Evolutionary conservation across 2,888 invertebrate species (phyloP).

Genomic region (Abrostola triplasia): DNA sequence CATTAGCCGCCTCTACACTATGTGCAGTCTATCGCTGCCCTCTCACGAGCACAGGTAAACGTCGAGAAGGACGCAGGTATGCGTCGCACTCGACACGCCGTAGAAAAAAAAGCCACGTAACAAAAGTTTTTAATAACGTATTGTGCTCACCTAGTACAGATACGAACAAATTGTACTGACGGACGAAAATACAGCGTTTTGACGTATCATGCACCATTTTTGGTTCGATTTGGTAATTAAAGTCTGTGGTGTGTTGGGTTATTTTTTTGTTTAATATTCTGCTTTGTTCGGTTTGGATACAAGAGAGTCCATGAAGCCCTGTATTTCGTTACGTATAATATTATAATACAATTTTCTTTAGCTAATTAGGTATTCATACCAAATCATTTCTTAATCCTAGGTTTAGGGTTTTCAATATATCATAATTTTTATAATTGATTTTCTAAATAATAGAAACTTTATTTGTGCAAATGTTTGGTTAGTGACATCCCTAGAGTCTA

Average conservation of each 20-base stretch:
- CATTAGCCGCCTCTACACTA: constrained; percentile 60
- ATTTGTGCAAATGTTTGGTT: not conserved
- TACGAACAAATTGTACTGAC: constrained; percentile 60
- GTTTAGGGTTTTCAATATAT: not conserved
- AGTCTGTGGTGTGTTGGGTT: constrained; percentile 42
- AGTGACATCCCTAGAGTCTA: constrained; percentile 34
- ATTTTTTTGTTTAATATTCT: constrained; percentile 26
- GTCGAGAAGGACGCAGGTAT: constrained; percentile 81
- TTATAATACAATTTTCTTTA: not conserved
- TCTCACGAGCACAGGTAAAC: constrained; percentile 81
- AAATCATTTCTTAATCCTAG: too few species aligned
- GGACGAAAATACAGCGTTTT: constrained; percentile 42
- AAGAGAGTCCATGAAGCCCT: not conserved
- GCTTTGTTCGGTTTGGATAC: constrained; percentile 12
- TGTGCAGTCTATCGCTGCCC: constrained; percentile 65
- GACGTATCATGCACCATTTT: constrained; percentile 51
- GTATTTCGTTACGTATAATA: constrained; percentile 1
- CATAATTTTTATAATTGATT: too few species aligned
- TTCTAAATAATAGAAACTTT: not conserved
- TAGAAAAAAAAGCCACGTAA: constrained; percentile 77
- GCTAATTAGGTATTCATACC: too few species aligned
- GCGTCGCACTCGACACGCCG: constrained; percentile 66
- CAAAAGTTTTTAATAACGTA: constrained; percentile 80
- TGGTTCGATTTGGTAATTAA: constrained; percentile 45
- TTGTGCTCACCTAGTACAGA: constrained; percentile 69